Conservation (phyloP, 2,113 vertebrate genomes). For the Rallus limicola region DNA sequence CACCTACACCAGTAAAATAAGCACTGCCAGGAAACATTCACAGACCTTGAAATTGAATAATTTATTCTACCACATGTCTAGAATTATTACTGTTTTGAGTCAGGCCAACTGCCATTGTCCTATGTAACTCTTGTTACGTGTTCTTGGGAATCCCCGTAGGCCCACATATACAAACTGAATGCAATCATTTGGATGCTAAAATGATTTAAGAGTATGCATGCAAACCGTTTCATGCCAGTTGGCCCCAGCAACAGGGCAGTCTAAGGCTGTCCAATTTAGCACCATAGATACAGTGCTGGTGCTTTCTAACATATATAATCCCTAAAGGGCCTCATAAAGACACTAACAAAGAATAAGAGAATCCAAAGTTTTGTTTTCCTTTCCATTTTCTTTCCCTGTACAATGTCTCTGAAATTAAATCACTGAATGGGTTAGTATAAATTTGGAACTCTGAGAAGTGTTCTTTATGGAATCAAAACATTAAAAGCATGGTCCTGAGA, state of each 20-base stretch:
- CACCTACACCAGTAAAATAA: not conserved
- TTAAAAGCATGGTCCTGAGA: not conserved
- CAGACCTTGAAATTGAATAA: not conserved
- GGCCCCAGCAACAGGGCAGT: not conserved
- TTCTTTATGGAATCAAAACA: not conserved
- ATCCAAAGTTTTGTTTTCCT: not conserved
- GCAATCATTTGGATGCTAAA: not conserved
- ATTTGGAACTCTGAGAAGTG: not conserved
- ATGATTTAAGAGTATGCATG: not conserved
- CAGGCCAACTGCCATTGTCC: not conserved
- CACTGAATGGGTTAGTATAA: not conserved
- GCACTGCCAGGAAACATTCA: not conserved
- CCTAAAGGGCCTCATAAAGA: not conserved
- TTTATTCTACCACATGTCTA: not conserved
- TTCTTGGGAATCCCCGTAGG: fast-evolving
- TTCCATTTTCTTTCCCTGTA: not conserved
- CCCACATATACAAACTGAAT: not conserved
- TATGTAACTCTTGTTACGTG: not conserved
- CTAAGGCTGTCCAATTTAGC: not conserved
- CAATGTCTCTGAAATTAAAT: not conserved
- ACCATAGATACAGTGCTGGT: not conserved
- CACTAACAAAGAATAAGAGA: not conserved
- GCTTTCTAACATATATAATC: not conserved
- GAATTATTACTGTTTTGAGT: not conserved
- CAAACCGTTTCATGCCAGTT: not conserved